Evolutionary conservation across 2,113 vertebrate species (phyloP).

Genomic region (Hippocampus guttulatus): DNA sequence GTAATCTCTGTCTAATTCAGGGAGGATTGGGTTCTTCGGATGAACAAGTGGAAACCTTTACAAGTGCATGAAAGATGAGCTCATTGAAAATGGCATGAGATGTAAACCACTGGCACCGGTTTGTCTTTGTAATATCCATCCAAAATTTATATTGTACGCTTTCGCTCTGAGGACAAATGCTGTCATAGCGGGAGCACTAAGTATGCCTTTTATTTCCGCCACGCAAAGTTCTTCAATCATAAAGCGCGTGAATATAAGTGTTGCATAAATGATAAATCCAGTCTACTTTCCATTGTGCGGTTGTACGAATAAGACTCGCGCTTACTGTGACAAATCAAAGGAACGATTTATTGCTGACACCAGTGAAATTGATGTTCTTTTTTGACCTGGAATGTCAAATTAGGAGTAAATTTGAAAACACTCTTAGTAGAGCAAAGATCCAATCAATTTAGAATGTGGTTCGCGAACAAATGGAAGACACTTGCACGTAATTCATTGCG

Average conservation of each 20-base stretch:
- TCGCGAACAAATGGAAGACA: too few species aligned
- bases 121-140: slow-evolving; percentile 28
- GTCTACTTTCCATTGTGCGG: background rate
- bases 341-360: background rate
- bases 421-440: background rate
- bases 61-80: slow-evolving; percentile 67
- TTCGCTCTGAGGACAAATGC: slow-evolving; percentile 28
- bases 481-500: too few species aligned
- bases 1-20: slow-evolving; percentile 80
- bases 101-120: slow-evolving; percentile 50
- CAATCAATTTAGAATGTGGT: background rate
- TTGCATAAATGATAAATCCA: background rate
- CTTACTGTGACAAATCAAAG: background rate
- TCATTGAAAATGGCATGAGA: slow-evolving; percentile 54
- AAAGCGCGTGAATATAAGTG: background rate
- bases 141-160: slow-evolving; percentile 27
- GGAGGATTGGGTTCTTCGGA: slow-evolving; percentile 77
- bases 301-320: background rate
- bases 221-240: background rate
- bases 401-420: background rate
- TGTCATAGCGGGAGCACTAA: slow-evolving; percentile 7
- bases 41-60: slow-evolving; percentile 75
- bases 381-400: background rate
- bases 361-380: too few species aligned
- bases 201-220: background rate